phyloP scores from a whole-genome alignment of 2,888 invertebrate genomes.

The Lissonota sp. region DNA sequence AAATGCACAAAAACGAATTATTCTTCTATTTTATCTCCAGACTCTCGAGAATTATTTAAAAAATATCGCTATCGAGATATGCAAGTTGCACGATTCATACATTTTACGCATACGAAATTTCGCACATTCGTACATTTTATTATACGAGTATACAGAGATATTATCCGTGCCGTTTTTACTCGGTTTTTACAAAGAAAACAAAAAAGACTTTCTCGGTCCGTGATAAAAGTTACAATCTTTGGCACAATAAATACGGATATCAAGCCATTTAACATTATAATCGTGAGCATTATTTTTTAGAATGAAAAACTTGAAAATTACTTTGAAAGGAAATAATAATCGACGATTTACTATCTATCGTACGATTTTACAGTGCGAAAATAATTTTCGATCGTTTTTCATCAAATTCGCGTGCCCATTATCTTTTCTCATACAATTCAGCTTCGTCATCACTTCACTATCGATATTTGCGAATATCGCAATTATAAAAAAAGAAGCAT shows the following conservation, averaged over 20 bases:
- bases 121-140: constrained; percentile 40
- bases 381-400: too few relatives aligned
- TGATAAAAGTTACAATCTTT: constrained; percentile 77
- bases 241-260: constrained; percentile 80
- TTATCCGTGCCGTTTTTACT: constrained; percentile 50
- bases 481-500: constrained; percentile 23
- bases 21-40: not conserved
- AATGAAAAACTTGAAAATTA: too few relatives aligned
- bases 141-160: constrained; percentile 37
- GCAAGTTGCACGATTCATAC: constrained; percentile 38
- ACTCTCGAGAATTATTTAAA: not conserved
- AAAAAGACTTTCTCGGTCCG: constrained; percentile 62
- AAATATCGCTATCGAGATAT: constrained; percentile 16
- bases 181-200: constrained; percentile 30
- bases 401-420: too few relatives aligned
- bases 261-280: constrained; percentile 64
- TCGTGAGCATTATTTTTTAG: not conserved
- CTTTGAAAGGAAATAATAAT: too few relatives aligned
- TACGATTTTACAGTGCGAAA: too few relatives aligned
- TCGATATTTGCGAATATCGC: not conserved
- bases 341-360: too few relatives aligned
- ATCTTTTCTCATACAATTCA: constrained; percentile 13
- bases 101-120: constrained; percentile 29
- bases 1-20: not conserved
- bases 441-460: constrained; percentile 2